These are phyloP conservation scores for Gasterosteus aculeatus DNA, from an alignment of 2,113 vertebrate genomes.

Conservation along the genomic window DNA sequence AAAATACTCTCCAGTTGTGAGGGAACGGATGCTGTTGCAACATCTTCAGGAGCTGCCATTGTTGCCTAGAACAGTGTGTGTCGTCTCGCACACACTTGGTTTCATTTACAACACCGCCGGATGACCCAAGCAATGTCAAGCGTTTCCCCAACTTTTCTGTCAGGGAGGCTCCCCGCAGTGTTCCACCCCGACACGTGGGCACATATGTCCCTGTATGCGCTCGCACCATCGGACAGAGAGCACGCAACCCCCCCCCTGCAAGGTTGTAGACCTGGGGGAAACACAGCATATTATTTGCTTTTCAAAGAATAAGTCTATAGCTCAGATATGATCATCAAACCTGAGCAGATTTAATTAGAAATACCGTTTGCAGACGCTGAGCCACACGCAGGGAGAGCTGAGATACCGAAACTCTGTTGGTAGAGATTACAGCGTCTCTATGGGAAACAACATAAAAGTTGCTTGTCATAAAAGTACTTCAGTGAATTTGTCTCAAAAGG, in stretches of 20 bases:
- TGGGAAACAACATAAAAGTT: neutral
- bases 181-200: too few species aligned
- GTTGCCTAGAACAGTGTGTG: neutral
- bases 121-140: neutral
- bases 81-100: neutral
- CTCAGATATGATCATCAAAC: conserved; percentile 8
- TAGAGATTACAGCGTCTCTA: neutral
- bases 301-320: neutral
- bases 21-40: neutral
- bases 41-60: neutral
- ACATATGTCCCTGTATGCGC: too few species aligned
- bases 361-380: neutral
- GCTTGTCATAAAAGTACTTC: neutral
- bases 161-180: too few species aligned
- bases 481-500: neutral
- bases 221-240: too few species aligned
- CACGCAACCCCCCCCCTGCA: too few species aligned
- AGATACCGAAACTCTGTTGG: neutral
- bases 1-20: neutral
- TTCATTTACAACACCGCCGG: too few species aligned
- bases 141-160: too few species aligned
- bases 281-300: neutral
- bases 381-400: neutral
- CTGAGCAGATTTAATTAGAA: conserved; percentile 18
- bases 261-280: too few species aligned